Base-by-base conservation (phyloP, 30 jellyfish, hydroid and myxozoan species). In the Turritopsis dohrnii region DNA sequence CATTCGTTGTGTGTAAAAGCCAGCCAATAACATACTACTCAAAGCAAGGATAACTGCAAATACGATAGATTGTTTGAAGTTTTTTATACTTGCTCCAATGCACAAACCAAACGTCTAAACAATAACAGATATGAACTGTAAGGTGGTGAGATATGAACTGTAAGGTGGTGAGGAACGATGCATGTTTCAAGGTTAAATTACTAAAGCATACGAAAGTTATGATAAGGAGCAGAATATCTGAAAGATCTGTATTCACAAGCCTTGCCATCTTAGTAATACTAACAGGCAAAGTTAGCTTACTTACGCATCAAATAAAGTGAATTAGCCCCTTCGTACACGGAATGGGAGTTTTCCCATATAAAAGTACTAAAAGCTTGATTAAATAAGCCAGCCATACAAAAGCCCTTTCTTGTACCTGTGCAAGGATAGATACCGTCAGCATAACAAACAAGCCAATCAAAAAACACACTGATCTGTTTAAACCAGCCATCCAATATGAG, bases 401-500 rank as follows among this genome's bases (percentile, higher is more conserved):
- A 66, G 17, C 4, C 76, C 5, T 66, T 66, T 8, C 24, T 3
- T 73, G 22, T 52, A 88, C 96, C 94, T 88, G 96, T 21, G 96
- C 71, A 22, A 84, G 41, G 30, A 88, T 26, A 7, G 96, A 41
- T 19, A 85, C 79, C 20, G 71, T 28, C 53, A 84, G 22, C 65
- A 88, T 41, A n/a, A 24, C 53, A 7, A 76, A 31, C 74, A 88
- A 27, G 0, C 94, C 89, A 9, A 84, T 65, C 52, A 88, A 27
- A 77, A 41, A 88, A 29, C 75, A 53, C 27, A 80, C 75, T 19
- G 96, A 85, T 18, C 89, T 85, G 72, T 88, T 84, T 18, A 88
- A 69, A n/a, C 96, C 96, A 8, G 96, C 54, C 89, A 84, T 71
- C 96, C 96, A 88, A 60, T 88, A 88, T 27, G 83, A 79, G 21